Evolutionary conservation across 2,113 vertebrate genomes (phyloP).

Genomic region (Nerophis lumbriciformis): DNA sequence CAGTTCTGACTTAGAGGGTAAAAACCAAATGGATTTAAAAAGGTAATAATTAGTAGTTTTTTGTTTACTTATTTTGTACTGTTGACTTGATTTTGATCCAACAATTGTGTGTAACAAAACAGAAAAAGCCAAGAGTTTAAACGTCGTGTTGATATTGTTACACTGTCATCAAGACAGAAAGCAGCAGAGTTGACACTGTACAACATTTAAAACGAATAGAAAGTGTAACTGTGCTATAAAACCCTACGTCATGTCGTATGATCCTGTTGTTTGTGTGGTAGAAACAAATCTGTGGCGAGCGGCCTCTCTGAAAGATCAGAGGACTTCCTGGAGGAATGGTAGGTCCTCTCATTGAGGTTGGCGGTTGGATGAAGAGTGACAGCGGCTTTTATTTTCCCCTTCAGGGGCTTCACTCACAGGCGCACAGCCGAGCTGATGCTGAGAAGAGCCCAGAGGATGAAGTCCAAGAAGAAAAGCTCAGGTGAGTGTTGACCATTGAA

Average conservation of each 20-base stretch:
- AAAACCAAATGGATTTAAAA: too few species aligned
- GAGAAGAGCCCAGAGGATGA: constrained; percentile 90
- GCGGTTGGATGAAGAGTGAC: background rate
- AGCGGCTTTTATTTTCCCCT: constrained; percentile 14
- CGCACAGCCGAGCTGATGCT: constrained; percentile 86
- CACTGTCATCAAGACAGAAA: too few species aligned
- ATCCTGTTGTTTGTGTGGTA: constrained; percentile 25
- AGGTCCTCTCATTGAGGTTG: constrained; percentile 42
- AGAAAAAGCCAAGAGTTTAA: too few species aligned
- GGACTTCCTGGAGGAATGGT: constrained; percentile 91
- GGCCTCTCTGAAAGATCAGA: constrained; percentile 75
- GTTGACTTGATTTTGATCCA: too few species aligned
- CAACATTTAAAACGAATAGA: background rate
- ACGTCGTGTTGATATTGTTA: too few species aligned
- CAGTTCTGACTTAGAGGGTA: too few species aligned
- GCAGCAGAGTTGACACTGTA: too few species aligned
- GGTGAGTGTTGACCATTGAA: constrained; percentile 63
- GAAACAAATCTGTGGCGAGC: constrained; percentile 49
- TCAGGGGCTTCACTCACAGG: constrained; percentile 85
- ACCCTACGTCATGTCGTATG: too few species aligned
- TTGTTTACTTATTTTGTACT: too few species aligned
- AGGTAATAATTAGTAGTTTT: too few species aligned
- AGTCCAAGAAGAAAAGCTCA: constrained; percentile 69
- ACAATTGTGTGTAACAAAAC: too few species aligned
- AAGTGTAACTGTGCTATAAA: too few species aligned